phyloP scores from a whole-genome alignment of 1,140 invertebrate species.

The Heliconius hermathena region DNA sequence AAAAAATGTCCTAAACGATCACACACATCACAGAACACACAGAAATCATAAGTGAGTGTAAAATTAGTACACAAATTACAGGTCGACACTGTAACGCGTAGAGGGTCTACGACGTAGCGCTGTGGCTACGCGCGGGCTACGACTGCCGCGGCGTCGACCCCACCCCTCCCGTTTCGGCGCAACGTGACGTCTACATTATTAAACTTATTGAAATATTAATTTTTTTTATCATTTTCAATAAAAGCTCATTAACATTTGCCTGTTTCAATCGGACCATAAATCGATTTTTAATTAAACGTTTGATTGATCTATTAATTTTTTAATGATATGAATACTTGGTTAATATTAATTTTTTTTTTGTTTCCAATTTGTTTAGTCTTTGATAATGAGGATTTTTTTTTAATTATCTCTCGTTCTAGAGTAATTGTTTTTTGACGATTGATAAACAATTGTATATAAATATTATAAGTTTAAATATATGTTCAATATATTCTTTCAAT shows the following conservation, averaged over 20 bases:
- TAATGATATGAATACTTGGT: background rate
- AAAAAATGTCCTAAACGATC: slow-evolving; percentile 24
- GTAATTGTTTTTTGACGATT: no score
- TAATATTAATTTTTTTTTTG: background rate
- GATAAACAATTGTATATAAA: no score
- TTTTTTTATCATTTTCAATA: slow-evolving; percentile 29
- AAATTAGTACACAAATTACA: slow-evolving; percentile 44
- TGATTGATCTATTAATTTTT: slow-evolving; percentile 3
- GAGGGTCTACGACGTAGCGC: slow-evolving; percentile 56
- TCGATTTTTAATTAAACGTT: slow-evolving; percentile 17
- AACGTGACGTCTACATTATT: slow-evolving; percentile 38
- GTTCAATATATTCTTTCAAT: no score
- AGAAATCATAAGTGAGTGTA: slow-evolving; percentile 44
- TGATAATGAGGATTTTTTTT: background rate
- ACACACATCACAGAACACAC: slow-evolving; percentile 42
- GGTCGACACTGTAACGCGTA: slow-evolving; percentile 40
- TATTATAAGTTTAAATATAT: no score
- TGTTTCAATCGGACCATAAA: background rate
- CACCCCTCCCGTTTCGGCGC: slow-evolving; percentile 52
- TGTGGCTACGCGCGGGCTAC: slow-evolving; percentile 67
- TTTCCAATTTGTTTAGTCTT: background rate
- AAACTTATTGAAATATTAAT: slow-evolving; percentile 39
- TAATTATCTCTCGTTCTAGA: background rate
- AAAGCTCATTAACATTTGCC: slow-evolving; percentile 14
- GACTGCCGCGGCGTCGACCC: slow-evolving; percentile 69